Percentiles rank a stretch among this genome's conserved stretches.
phyloP scores from a whole-genome alignment of 2,888 invertebrate genomes.

The Amphipyra tragopoginis region DNA sequence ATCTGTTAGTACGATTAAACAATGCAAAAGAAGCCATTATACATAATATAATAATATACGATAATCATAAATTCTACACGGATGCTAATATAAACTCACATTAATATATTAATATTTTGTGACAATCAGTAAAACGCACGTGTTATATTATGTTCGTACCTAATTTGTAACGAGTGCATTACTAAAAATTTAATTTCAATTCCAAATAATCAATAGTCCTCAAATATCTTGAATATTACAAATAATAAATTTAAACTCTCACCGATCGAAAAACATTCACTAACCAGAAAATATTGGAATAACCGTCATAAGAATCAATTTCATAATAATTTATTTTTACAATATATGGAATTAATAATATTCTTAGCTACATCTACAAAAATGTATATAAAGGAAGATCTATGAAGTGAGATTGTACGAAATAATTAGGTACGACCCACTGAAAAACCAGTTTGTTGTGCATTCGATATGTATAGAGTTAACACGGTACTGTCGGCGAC shows the following conservation, averaged over 20 bases:
- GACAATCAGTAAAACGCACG: slow-evolving; percentile 37
- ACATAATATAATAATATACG: slow-evolving; percentile 43
- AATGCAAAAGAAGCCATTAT: slow-evolving; percentile 56
- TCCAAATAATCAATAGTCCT: slow-evolving; percentile 34
- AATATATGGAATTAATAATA: slow-evolving; percentile 59
- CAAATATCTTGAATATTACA: slow-evolving; percentile 39
- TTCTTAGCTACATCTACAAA: slow-evolving; percentile 67
- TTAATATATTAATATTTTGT: slow-evolving; percentile 52
- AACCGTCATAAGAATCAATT: slow-evolving; percentile 80
- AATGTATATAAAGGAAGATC: slow-evolving; percentile 70
- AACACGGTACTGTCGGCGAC: slow-evolving; percentile 16
- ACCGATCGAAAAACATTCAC: slow-evolving; percentile 69
- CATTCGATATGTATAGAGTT: slow-evolving; percentile 60
- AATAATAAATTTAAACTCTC: slow-evolving; percentile 58
- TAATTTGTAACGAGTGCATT: slow-evolving; percentile 62
- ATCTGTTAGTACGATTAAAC: slow-evolving; percentile 68
- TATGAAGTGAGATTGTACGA: slow-evolving; percentile 63
- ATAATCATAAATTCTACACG: slow-evolving; percentile 57
- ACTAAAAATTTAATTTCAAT: slow-evolving; percentile 32
- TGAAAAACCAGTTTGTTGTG: slow-evolving; percentile 59
- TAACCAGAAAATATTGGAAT: slow-evolving; percentile 82
- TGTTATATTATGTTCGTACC: slow-evolving; percentile 54
- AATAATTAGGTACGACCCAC: slow-evolving; percentile 65
- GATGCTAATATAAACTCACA: slow-evolving; percentile 44
- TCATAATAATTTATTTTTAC: slow-evolving; percentile 62